Percentiles rank a stretch among this genome's conserved stretches.
phyloP scores from a whole-genome alignment of 2,888 invertebrate species.

The Eutolmus rufibarbis region DNA sequence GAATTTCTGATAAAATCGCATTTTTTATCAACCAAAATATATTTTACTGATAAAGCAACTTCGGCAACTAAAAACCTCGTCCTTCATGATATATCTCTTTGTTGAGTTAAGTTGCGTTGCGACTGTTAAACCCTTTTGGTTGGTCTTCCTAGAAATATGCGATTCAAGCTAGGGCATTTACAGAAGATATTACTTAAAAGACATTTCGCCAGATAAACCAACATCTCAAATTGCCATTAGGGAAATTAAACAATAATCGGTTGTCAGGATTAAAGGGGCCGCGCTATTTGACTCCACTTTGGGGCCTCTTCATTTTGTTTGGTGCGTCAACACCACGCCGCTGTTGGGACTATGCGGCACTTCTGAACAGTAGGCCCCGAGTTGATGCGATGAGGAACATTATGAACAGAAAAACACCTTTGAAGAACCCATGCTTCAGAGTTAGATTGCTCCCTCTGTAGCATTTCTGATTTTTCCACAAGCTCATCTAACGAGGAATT shows the following conservation, averaged over 20 bases:
- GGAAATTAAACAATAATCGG: slow-evolving; percentile 48
- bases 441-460: neutral
- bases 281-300: slow-evolving; percentile 44
- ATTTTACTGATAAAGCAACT: neutral
- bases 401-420: slow-evolving; percentile 27
- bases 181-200: slow-evolving; percentile 44
- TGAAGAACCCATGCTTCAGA: neutral
- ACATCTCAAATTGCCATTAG: slow-evolving; percentile 46
- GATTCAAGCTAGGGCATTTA: neutral
- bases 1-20: neutral
- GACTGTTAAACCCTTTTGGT: neutral
- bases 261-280: slow-evolving; percentile 46
- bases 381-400: neutral
- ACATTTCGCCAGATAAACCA: slow-evolving; percentile 43
- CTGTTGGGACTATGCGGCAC: neutral
- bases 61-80: neutral
- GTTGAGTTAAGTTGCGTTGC: neutral
- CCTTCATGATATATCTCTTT: neutral
- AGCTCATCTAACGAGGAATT: neutral
- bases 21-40: neutral
- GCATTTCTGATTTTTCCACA: neutral
- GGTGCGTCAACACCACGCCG: slow-evolving; percentile 4
- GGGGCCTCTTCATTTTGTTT: slow-evolving; percentile 38
- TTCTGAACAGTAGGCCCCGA: slow-evolving; percentile 11
- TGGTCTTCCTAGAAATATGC: neutral